Conservation (phyloP, 2,888 invertebrate species). For the Drosophila cognata region DNA sequence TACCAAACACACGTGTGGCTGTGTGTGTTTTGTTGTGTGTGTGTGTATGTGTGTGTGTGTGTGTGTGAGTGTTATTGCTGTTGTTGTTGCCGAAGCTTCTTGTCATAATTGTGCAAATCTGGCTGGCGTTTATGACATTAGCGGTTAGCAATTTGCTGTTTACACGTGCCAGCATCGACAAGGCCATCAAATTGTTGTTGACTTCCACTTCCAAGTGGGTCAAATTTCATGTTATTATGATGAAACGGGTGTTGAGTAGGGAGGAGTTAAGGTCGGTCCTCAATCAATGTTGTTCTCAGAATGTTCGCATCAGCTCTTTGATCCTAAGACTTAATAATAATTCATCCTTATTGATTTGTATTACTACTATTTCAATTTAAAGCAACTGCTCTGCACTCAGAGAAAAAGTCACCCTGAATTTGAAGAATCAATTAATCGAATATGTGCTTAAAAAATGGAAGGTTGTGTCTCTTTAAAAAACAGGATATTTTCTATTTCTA, state of each 20-base stretch:
- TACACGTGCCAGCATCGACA: constrained; percentile 22
- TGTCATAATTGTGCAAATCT: constrained; percentile 72
- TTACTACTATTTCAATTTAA: not conserved
- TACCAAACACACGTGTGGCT: constrained; percentile 4
- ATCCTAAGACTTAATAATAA: not conserved
- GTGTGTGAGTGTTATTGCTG: not conserved
- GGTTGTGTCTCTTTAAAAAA: too few species aligned
- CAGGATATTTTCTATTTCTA: too few species aligned
- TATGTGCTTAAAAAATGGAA: too few species aligned
- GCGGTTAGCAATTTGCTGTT: constrained; percentile 58
- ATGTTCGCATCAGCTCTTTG: not conserved
- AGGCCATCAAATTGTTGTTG: constrained; percentile 3
- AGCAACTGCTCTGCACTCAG: not conserved
- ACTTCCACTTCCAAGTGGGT: constrained; percentile 15
- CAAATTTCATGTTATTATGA: not conserved
- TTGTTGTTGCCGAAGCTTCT: constrained; percentile 44
- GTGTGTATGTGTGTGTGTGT: not conserved
- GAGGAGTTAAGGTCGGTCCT: not conserved
- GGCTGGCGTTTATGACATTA: constrained; percentile 68
- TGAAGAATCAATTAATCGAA: not conserved
- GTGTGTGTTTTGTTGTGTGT: not conserved
- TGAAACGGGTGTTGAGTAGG: not conserved
- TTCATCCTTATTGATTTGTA: not conserved
- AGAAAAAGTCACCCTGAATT: not conserved
- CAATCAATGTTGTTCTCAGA: not conserved